Base-by-base conservation (phyloP, 2,113 vertebrate species). In the Chamaetylas fuelleborni region DNA sequence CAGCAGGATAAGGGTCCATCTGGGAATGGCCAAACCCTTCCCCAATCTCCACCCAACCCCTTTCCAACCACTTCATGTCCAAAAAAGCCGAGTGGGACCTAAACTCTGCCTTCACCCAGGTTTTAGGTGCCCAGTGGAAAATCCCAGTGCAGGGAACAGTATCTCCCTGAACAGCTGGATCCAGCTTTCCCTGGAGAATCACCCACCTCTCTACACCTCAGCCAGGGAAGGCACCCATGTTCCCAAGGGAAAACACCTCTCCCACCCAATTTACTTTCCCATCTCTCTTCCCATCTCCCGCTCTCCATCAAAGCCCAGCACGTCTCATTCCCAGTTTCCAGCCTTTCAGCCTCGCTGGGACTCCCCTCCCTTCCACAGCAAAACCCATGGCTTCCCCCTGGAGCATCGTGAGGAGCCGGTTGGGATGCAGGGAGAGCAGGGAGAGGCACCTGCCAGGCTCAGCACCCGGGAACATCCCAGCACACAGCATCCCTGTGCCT, bases 21-120 rank as follows among this genome's bases (percentile, higher is more conserved):
- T 13, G 5, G 5, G 0, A 0, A 7, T 0, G 4, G n/a, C 24
- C 4, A 4, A 58, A 19, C 3, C 40, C 40, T 38, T 69, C 20
- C 45, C 31, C 50, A 69, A 12, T 8, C 28, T 74, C 66, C 61
- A 54, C 5, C 50, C 29, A 34, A 19, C 22, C 60, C 19, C 16
- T 8, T 6, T 1, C 50, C 29, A 34, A 19, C 24, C 40, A 16
- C 16, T 8, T 6, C 1, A 0, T 12, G 29, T 43, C 60, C 50
- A 40, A 40, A 77, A 57, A 64, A 11, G 18, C 64, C 5, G 5
- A 14, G 3, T 3, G 1, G 36, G 45, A 81, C 42, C 51, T 6
- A 3, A 61, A 13, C 47, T n/a, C 67, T 17, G 11, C 18, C 15
- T 58, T 12, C 1, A 2, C 24, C 18, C 11, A 11, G 45, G 61